phyloP scores from a whole-genome alignment of 2,888 invertebrate species.

The Lycocerus yunnanus region DNA sequence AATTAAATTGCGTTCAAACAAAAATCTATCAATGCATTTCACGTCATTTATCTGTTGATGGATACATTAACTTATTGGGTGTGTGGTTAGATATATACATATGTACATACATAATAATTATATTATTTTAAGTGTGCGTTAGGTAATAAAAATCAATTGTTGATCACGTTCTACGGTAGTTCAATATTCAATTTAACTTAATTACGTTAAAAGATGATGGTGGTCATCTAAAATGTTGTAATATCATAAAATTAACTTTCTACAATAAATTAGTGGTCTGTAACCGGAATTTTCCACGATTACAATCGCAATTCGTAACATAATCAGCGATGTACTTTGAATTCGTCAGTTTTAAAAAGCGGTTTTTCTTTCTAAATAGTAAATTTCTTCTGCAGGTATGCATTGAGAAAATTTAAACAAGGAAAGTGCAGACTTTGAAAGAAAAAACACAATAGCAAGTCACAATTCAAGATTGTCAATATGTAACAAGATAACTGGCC shows the following conservation, averaged over 20 bases:
- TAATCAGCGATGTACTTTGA: background rate
- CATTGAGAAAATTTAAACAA: no score
- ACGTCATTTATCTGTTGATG: no score
- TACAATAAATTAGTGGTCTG: background rate
- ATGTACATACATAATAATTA: no score
- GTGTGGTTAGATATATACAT: no score
- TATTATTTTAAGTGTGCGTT: no score
- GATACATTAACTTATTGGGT: no score
- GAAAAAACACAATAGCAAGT: background rate
- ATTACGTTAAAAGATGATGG: background rate
- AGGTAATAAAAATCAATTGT: background rate
- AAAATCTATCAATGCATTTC: no score
- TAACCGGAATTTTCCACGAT: background rate
- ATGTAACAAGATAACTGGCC: constrained; percentile 22
- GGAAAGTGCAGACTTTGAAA: background rate
- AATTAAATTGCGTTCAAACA: no score
- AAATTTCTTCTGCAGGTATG: no score
- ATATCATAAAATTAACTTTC: background rate
- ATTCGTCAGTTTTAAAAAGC: background rate
- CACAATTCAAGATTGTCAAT: constrained; percentile 17
- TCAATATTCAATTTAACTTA: background rate
- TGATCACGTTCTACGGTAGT: background rate
- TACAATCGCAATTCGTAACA: background rate
- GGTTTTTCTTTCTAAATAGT: no score
- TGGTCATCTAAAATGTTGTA: background rate